Percentiles rank a stretch among this genome's conserved stretches.
Conservation (phyloP, 2,113 vertebrate genomes). For the Engraulis encrasicolus region DNA sequence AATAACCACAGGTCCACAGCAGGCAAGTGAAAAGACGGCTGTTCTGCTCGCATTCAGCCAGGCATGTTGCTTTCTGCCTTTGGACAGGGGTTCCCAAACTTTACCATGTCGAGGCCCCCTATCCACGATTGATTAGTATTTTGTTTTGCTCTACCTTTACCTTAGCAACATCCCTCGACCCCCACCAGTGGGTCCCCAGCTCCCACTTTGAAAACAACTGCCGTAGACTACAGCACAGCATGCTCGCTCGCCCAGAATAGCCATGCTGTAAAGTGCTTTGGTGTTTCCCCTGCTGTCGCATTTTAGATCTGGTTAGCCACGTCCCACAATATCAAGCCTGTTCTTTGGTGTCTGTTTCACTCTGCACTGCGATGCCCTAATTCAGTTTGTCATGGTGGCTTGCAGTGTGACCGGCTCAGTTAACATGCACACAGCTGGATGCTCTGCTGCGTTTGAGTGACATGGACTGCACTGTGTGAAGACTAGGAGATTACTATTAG, state of each 20-base stretch:
- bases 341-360: background rate
- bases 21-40: background rate
- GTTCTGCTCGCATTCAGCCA: background rate
- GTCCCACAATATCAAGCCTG: background rate
- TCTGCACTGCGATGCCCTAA: background rate
- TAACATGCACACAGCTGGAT: background rate
- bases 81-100: too few relatives aligned
- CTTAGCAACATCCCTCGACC: too few relatives aligned
- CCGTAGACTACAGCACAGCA: background rate
- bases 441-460: background rate
- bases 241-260: background rate
- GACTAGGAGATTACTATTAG: background rate
- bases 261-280: background rate
- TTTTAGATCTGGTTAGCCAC: background rate
- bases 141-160: too few relatives aligned
- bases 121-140: too few relatives aligned
- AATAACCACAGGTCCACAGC: background rate
- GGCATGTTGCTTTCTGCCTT: background rate
- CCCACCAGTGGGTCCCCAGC: too few relatives aligned
- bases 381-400: background rate
- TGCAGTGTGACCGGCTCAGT: background rate
- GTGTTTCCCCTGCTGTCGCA: background rate
- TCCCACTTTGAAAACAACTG: too few relatives aligned
- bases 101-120: too few relatives aligned
- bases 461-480: background rate